Conservation (phyloP, 2,113 vertebrate species). For the Cyanoramphus novaezelandiae region DNA sequence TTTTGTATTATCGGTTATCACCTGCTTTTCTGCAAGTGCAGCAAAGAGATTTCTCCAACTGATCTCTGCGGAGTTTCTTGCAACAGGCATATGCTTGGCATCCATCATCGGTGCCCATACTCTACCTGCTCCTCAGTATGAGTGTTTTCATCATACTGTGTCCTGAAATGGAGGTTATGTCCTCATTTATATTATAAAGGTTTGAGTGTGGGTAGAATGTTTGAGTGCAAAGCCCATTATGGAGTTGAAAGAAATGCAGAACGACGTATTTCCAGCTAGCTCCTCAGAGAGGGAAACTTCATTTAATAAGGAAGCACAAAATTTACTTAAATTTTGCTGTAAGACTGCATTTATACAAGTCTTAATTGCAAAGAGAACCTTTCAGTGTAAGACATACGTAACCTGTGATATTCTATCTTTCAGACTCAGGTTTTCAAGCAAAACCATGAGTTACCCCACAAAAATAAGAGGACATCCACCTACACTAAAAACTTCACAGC, state of each 20-base stretch:
- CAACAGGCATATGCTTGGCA: neutral
- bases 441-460: neutral
- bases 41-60: neutral
- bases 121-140: neutral
- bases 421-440: neutral
- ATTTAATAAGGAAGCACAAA: neutral
- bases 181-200: neutral
- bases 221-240: neutral
- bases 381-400: neutral
- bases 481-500: neutral
- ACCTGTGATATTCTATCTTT: neutral
- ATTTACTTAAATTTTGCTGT: neutral
- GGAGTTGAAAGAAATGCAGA: neutral
- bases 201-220: neutral
- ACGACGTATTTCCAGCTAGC: neutral
- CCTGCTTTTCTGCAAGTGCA: neutral
- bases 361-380: neutral
- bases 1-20: neutral
- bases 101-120: accelerated
- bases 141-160: neutral
- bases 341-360: neutral
- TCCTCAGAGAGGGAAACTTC: neutral
- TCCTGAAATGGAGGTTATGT: neutral
- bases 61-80: neutral
- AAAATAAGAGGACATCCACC: neutral